Evolutionary conservation across 2,113 vertebrate genomes (phyloP), one percentile per base, ranked within the genome.

Genomic region (Limnothrissa miodon): DNA sequence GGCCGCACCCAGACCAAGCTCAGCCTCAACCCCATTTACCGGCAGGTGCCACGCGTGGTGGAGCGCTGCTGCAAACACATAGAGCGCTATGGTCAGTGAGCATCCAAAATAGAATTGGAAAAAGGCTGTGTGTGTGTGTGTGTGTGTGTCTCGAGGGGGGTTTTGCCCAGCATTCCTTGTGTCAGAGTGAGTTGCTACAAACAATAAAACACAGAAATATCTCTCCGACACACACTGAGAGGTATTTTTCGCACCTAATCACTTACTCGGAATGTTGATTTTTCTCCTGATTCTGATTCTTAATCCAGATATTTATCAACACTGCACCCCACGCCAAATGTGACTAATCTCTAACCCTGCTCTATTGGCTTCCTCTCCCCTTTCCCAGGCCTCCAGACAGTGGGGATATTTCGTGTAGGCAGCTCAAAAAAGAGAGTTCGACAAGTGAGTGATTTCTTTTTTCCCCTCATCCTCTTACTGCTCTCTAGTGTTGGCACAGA

Each of bases 41-140:
- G 94, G 11, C 97, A 98, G 91, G 96, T 99, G n/a, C 97, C 97
- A 0, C 93, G 94, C 0, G 92, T 98, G 0, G 92, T 99, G 90
- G 97, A 99, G 88, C 90, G 93, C 29, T 99, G 97, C 91, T 98
- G 97, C 90, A 79, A 81, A 1, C 96, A 98, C 95, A 96, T 99
- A 0, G 95, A 98, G 88, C 90, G 15, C 0, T 87, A 96, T 0
- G 97, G 97, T 99, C 88, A 93, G 62, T 70, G 62, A 17, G 36
- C 9, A 70, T 36, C 33, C 29, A 70, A 70, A 13, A 13, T 70
- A 36, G n/a, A 1, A 66, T 4, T 17, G 13, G 36, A 29, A 36
- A 29, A 25, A 29, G 59, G 11, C n/a, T 9, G 59, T 42, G 2
- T 42, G 6, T n/a, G n/a, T n/a, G n/a, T n/a, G n/a, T n/a, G 42